Evolutionary conservation across 2,797 vertebrate species (phyloP), one percentile per base, ranked within the genome.

Genomic region (Oreochromis grahami): DNA sequence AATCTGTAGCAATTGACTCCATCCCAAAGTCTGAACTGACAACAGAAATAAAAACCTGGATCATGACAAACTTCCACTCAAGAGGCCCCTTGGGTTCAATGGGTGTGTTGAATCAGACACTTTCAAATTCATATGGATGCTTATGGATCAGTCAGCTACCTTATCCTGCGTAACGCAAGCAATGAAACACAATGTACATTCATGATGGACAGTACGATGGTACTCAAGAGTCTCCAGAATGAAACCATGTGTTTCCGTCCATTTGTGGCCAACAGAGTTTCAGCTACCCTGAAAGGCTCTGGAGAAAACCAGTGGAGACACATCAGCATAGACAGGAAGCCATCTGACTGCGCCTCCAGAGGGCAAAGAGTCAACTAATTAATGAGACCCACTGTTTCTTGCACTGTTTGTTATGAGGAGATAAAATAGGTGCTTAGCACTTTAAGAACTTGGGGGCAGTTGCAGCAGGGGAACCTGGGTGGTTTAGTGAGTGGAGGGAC

Each of bases 1-100:
- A n/a, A 36, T 36, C 32, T 0, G 32, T 7, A 60, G 56, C 9
- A 34, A 56, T 26, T 1, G 17, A 58, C 38, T 45, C 36, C 52
- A 58, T 41, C 60, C 19, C 36, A 24, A 68, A 24, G 13, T 0
- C 38, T 24, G 65, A 70, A 26, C 8, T 43, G 8, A 5, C 21
- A 10, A 6, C 2, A 26, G 56, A 80, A 29, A 15, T 53, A 12
- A 55, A 72, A 80, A 55, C 50, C 24, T 72, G 7, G 79, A 80
- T 52, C 60, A 55, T 11, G 79, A 80, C 38, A 36, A 29, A 55
- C 79, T 55, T n/a, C 63, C 50, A 17, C 5, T 72, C 21, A 51
- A 70, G 5, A 70, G 8, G 0, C 36, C 36, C 21, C 50, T 80
- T 8, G 5, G 63, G 8, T 10, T 80, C 15, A 55, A 32, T 9